Evolutionary conservation across 2,797 vertebrate species (phyloP).

Genomic region (Protosalanx chinensis): DNA sequence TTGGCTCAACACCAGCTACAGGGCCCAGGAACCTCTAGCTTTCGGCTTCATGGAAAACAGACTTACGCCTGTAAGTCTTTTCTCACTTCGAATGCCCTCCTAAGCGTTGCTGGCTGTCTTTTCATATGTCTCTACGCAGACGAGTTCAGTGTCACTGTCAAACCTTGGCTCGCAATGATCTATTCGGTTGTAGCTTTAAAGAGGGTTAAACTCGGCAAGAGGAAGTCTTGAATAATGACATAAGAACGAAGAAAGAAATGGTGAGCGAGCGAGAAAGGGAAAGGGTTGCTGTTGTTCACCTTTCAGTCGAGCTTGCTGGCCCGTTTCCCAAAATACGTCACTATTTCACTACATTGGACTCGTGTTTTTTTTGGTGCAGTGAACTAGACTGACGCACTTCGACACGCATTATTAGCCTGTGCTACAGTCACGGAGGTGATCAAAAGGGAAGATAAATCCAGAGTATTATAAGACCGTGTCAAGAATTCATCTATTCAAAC

Average conservation of each 20-base stretch:
- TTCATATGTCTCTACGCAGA: conserved; percentile 8
- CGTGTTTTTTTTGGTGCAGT: neutral
- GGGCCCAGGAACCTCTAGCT: conserved; percentile 12
- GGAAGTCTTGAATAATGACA: neutral
- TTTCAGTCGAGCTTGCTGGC: neutral
- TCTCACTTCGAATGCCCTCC: conserved; percentile 17
- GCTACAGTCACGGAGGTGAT: conserved; percentile 65
- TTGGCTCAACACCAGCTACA: conserved; percentile 15
- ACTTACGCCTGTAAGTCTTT: conserved; percentile 2
- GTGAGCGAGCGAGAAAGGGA: neutral
- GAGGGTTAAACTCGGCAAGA: too few relatives aligned
- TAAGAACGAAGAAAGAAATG: conserved; percentile 1
- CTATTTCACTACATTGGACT: neutral
- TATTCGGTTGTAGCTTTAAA: too few relatives aligned
- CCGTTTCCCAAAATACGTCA: neutral
- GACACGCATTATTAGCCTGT: conserved; percentile 51
- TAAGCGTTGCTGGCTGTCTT: conserved; percentile 7
- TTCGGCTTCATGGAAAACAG: conserved; percentile 11
- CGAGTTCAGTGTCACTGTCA: neutral
- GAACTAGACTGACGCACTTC: neutral
- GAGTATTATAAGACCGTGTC: conserved; percentile 53
- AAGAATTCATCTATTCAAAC: conserved; percentile 62
- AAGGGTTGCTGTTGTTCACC: neutral
- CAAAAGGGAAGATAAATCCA: conserved; percentile 58
- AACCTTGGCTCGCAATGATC: neutral